Conservation (phyloP, 1,140 invertebrate species). For the Zaprionus inermis region DNA sequence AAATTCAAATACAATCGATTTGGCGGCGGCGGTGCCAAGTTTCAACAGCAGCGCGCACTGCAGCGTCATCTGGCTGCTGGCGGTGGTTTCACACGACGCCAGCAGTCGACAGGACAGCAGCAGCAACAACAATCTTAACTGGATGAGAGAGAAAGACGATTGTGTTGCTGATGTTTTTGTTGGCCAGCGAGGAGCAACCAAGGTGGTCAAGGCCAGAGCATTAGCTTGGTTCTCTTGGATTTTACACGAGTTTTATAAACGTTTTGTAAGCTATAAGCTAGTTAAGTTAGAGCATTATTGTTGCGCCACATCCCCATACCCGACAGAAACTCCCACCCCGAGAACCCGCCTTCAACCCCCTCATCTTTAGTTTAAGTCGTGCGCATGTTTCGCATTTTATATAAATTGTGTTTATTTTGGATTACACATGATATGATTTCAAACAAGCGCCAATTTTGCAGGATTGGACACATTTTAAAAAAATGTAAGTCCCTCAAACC, state of each 20-base stretch:
- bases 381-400: conserved; percentile 57
- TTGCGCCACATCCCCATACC: conserved; percentile 20
- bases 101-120: conserved; percentile 51
- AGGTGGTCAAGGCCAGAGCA: not conserved
- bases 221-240: conserved; percentile 43
- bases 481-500: conserved; percentile 43
- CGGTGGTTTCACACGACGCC: conserved; percentile 60
- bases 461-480: conserved; percentile 61
- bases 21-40: conserved; percentile 60
- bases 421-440: conserved; percentile 22
- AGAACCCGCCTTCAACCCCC: not conserved
- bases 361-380: conserved; percentile 31
- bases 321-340: conserved; percentile 2
- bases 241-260: conserved; percentile 72
- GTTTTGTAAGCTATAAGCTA: conserved; percentile 77
- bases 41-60: conserved; percentile 66
- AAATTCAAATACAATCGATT: conserved; percentile 78
- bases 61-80: conserved; percentile 68
- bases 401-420: conserved; percentile 46
- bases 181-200: not conserved
- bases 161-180: conserved; percentile 44
- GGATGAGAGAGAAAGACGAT: conserved; percentile 15
- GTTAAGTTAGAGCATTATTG: conserved; percentile 73
- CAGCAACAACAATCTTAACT: conserved; percentile 72
- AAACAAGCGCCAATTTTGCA: conserved; percentile 4